Base-by-base conservation (phyloP, 1,140 invertebrate species). In the Trachymyrmex septentrionalis region DNA sequence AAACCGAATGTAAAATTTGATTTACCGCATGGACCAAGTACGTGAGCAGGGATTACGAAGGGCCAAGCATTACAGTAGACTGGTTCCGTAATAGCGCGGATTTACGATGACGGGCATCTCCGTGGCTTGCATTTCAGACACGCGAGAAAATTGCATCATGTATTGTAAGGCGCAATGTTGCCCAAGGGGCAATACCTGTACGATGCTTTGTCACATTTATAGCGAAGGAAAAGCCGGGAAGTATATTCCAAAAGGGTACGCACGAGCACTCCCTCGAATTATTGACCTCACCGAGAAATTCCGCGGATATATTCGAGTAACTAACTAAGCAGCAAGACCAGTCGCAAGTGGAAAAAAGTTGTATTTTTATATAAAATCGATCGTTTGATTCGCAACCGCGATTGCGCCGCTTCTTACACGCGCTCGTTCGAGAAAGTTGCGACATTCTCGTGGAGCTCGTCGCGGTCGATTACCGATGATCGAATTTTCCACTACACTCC, bases 91-190 rank as follows among this genome's bases (percentile, higher is more conserved):
- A 84, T 78, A 55, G 72, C 66, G 21, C 30, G 77, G 59, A 90
- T 88, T 86, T 88, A 88, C 87, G 85, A 82, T n/a, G 50, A 27
- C 27, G 16, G 1, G 55, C 27, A 50, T 71, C 34, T 53, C 7
- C 53, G 72, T 53, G 82, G 57, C 27, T 55, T 71, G 73, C 59
- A 78, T 85, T 55, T 87, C 59, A 24, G 30, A 84, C 78, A 67
- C 34, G 59, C 48, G 48, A 57, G 66, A 77, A 75, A 69, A 50
- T 87, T 81, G 34, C 57, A 63, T 57, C 34, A 19, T 16, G 12
- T 24, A 44, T 81, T 80, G 34, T 57, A 38, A n/a, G 6, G 63
- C 27, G 44, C 30, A 16, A 5, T 9, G n/a, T 27, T 61, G 44
- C 14, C 34, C 27, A 21, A 66, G 30, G 14, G 14, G 10, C 55